Conservation (phyloP, 1,140 invertebrate genomes). For the Pomacea maculata region DNA sequence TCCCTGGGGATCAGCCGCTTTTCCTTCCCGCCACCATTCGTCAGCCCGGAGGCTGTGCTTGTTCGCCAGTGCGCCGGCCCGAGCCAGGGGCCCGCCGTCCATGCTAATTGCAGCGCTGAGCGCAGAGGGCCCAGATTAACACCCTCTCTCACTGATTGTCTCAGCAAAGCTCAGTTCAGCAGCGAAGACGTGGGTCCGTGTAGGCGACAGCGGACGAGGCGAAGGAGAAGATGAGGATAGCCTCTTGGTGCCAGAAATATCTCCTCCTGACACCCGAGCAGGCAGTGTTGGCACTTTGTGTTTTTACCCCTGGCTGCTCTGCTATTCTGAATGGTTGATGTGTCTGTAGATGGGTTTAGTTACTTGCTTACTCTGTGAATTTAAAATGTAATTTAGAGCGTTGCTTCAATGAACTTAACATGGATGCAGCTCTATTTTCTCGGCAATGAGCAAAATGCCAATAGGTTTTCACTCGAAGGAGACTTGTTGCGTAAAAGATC, state of each 20-base stretch:
- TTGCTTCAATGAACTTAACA: too few relatives aligned
- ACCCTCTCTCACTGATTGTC: constrained; percentile 21
- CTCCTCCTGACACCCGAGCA: too few relatives aligned
- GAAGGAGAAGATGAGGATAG: neutral
- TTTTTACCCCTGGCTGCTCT: too few relatives aligned
- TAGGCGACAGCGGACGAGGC: neutral
- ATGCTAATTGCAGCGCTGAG: constrained; percentile 20
- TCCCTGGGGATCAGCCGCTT: constrained; percentile 5
- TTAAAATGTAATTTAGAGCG: too few relatives aligned
- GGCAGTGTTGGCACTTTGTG: too few relatives aligned
- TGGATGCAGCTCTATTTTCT: too few relatives aligned
- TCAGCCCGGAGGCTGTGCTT: constrained; percentile 21
- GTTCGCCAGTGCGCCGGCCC: constrained; percentile 2
- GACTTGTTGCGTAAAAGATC: too few relatives aligned
- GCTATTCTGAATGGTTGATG: too few relatives aligned
- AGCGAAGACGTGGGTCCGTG: neutral
- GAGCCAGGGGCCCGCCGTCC: neutral
- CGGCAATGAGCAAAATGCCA: too few relatives aligned
- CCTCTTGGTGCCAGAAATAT: neutral
- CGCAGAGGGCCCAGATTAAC: constrained; percentile 5
- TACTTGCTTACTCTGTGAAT: too few relatives aligned
- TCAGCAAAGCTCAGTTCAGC: constrained; percentile 1
- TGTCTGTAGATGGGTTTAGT: too few relatives aligned
- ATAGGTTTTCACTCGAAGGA: too few relatives aligned
- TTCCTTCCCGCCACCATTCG: constrained; percentile 23